phyloP scores from a whole-genome alignment of 2,797 vertebrate species.

The Myiothlypis chrysogaster region DNA sequence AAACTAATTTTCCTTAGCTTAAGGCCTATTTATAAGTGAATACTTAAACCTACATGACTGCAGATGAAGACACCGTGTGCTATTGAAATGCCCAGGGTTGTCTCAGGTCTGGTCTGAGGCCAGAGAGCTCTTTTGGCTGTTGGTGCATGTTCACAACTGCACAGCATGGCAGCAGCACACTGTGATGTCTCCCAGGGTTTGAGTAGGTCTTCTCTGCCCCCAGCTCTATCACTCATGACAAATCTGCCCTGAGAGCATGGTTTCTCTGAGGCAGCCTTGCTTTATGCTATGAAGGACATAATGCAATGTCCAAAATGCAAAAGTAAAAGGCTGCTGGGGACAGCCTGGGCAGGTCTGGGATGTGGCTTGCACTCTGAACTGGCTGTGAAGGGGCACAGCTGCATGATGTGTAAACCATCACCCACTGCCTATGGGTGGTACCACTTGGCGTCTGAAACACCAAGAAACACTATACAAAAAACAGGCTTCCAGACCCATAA shows the following conservation, averaged over 20 bases:
- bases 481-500: not conserved
- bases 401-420: not conserved
- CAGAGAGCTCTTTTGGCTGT: not conserved
- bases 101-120: not conserved
- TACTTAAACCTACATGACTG: not conserved
- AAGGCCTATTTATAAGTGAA: not conserved
- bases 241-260: not conserved
- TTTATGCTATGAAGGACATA: not conserved
- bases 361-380: not conserved
- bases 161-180: not conserved
- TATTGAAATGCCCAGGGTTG: not conserved
- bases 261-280: not conserved
- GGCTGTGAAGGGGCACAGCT: not conserved
- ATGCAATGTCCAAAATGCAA: not conserved
- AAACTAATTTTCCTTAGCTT: not conserved
- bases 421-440: not conserved
- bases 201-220: not conserved
- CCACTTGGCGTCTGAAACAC: not conserved
- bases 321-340: not conserved
- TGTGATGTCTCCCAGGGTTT: not conserved
- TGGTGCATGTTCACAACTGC: rapidly evolving
- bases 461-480: not conserved
- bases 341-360: not conserved
- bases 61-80: not conserved
- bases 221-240: not conserved